Base-by-base conservation (phyloP, 2,888 invertebrate species). In the Apotomis capreana region DNA sequence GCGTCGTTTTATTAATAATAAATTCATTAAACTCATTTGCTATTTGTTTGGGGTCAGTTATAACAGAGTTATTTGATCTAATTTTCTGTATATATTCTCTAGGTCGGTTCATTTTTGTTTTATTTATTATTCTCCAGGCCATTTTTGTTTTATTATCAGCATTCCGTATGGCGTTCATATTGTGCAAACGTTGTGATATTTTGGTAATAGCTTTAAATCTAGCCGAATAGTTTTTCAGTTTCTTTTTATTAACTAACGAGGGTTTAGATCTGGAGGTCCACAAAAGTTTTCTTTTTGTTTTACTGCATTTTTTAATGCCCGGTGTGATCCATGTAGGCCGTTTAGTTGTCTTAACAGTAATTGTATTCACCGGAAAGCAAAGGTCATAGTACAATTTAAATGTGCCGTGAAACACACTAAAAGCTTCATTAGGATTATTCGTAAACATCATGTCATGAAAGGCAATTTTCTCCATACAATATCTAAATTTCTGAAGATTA, bases 401-500 rank as follows among this genome's bases (percentile, higher is more conserved):
- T 1, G 63, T 63, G 52, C 37, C 4, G 8, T 63, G 62, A 26
- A 63, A 63, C 3, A 6, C 13, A 49, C 49, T 13, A 61, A 51
- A 63, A 63, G 63, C 63, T 0, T 37, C 63, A 52, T 37, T 63
- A 6, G 63, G 9, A 13, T 63, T 52, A 3, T 37, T 63, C n/a
- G 52, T 5, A 37, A 3, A 52, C 52, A 5, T 63, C 12, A 63
- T 63, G 13, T 63, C 63, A 52, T 4, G 51, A 52, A 63, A 63
- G 5, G 51, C 5, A 26, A 63, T 63, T n/a, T 52, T 63, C 3
- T 52, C 52, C 52, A 52, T 63, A n/a, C 52, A 63, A 52, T 52
- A 37, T 63, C 37, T 52, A 63, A 52, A 52, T 37, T 63, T 63
- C n/a, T 13, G 52, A 52, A 63, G 63, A 37, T 63, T 63, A n/a